Percentiles rank a stretch among this genome's conserved stretches.
These are phyloP conservation scores for Limnephilus lunatus DNA, from an alignment of 2,888 invertebrate species.

Conservation along the genomic window DNA sequence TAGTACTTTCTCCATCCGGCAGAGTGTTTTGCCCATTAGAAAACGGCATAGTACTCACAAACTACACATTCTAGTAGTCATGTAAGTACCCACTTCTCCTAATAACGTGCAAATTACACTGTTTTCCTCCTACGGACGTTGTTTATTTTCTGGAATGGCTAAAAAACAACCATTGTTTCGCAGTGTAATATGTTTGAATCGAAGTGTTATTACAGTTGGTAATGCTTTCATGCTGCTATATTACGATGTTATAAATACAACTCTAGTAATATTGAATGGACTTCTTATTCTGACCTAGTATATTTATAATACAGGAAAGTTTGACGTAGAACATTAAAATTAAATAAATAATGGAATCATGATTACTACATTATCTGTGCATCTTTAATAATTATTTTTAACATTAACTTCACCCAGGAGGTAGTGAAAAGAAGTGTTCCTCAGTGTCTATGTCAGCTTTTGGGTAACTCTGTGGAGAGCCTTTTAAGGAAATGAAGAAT, in stretches of 20 bases:
- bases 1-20: not conserved
- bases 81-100: slow-evolving; percentile 2
- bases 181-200: not conserved
- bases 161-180: not conserved
- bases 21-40: slow-evolving; percentile 1
- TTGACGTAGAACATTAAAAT: no score
- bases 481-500: no score
- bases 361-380: no score
- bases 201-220: not conserved
- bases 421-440: no score
- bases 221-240: not conserved
- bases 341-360: no score
- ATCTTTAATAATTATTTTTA: no score
- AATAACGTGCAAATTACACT: not conserved
- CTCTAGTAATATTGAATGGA: no score
- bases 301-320: not conserved
- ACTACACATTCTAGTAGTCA: not conserved
- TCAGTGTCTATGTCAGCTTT: no score
- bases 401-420: no score
- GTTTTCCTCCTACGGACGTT: not conserved
- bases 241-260: not conserved
- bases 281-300: not conserved
- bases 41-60: not conserved
- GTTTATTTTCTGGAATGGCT: not conserved
- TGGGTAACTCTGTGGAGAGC: no score